A percentile compares a stretch with the other conserved stretches of the same genome.
Conservation (phyloP, 2,888 invertebrate genomes). For the Drosophila seclusa region DNA sequence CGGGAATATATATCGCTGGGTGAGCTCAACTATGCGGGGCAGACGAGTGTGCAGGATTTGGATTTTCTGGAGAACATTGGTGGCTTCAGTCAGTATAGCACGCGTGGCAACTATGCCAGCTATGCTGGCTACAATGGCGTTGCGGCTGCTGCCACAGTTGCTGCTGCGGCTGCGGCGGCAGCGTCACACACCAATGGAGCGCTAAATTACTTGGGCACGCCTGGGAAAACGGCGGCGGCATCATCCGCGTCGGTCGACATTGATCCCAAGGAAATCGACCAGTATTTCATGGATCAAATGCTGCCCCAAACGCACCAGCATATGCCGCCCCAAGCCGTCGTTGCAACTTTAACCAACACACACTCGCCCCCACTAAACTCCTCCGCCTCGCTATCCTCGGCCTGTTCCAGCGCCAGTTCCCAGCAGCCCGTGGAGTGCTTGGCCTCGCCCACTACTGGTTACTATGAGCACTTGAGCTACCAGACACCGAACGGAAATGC, state of each 20-base stretch:
- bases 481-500: slow-evolving; percentile 18
- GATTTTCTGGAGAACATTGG: slow-evolving; percentile 68
- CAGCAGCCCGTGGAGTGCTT: slow-evolving; percentile 63
- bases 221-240: slow-evolving; percentile 46
- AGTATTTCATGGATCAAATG: slow-evolving; percentile 84
- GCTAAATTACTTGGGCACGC: slow-evolving; percentile 82
- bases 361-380: slow-evolving; percentile 73
- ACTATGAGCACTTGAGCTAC: slow-evolving; percentile 68
- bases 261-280: slow-evolving; percentile 85
- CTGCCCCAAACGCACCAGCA: slow-evolving; percentile 76
- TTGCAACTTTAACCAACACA: slow-evolving; percentile 5
- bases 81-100: slow-evolving; percentile 41
- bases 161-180: slow-evolving; percentile 15
- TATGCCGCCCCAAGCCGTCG: slow-evolving; percentile 7
- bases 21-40: slow-evolving; percentile 62
- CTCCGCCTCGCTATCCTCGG: slow-evolving; percentile 74
- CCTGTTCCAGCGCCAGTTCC: slow-evolving; percentile 71
- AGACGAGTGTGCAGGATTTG: slow-evolving; percentile 56
- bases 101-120: slow-evolving; percentile 41
- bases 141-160: slow-evolving; percentile 11
- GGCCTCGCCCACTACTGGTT: slow-evolving; percentile 50
- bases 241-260: slow-evolving; percentile 69
- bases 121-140: slow-evolving; percentile 37
- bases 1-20: slow-evolving; percentile 78
- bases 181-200: slow-evolving; percentile 82